phyloP scores from a whole-genome alignment of 1,140 invertebrate genomes.

The Batillaria attramentaria region DNA sequence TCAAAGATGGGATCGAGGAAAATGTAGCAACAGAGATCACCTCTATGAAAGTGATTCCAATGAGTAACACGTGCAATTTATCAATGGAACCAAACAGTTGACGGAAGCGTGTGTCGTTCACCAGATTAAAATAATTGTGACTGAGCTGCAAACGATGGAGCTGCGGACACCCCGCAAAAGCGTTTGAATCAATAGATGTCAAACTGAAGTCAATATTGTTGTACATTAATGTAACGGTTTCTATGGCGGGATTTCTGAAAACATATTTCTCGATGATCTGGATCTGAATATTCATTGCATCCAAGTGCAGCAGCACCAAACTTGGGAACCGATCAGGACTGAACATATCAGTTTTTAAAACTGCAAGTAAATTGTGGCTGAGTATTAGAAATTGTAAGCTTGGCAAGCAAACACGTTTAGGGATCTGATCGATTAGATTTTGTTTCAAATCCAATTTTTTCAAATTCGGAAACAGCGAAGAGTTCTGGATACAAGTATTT shows the following conservation, averaged over 20 bases:
- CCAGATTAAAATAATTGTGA: not conserved
- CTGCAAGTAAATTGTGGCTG: not conserved
- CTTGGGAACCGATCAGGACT: not conserved
- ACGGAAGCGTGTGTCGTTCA: not conserved
- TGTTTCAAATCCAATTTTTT: not conserved
- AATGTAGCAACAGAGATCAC: not conserved
- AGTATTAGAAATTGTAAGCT: not conserved
- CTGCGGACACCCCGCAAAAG: not conserved
- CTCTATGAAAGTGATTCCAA: not conserved
- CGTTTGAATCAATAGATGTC: not conserved
- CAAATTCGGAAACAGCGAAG: not conserved
- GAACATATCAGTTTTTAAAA: not conserved
- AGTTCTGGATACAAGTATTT: not conserved
- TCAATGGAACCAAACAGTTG: not conserved
- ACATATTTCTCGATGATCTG: not conserved
- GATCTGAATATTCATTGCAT: not conserved
- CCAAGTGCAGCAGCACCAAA: not conserved
- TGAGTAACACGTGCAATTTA: not conserved
- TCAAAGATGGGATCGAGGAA: not conserved
- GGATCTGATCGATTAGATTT: not conserved
- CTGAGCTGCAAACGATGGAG: not conserved
- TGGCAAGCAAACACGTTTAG: not conserved
- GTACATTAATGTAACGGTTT: not conserved
- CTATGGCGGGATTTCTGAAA: conserved; percentile 5
- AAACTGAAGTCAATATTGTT: not conserved